Base-by-base conservation (phyloP, 2,797 vertebrate species). In the Xenopus petersii region DNA sequence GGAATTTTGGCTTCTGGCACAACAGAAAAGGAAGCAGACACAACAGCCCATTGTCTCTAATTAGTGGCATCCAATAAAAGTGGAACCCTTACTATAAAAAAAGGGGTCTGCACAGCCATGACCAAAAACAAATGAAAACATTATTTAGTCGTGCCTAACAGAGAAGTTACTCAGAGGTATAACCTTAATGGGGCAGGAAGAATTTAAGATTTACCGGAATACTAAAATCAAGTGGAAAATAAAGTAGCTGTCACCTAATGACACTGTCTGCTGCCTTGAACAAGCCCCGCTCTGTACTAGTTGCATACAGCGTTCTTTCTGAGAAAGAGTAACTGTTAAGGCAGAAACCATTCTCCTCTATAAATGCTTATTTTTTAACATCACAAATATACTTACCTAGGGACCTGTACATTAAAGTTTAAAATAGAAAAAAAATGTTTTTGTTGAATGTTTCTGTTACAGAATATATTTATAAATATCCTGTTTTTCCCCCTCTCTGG, bases 31-130 rank as follows among this genome's bases (percentile, higher is more conserved):
- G 33, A 33, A 55, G 16, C 13, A 42, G 51, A 78, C 70, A 78
- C 73, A 64, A 67, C 48, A 12, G n/a, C n/a, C 60, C 13, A 73
- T 77, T 73, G 75, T 78, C 42, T 48, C 58, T 64, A 78, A 73
- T 78, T 77, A 68, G 58, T 63, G 12, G 30, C 15, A 68, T 73
- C 58, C 33, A 56, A 63, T 78, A 69, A 73, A 63, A 71, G 13
- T 47, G 46, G 36, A 64, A 30, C 60, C 46, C n/a, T 30, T 24
- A 51, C 48, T 49, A 59, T 73, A 73, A 78, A 30, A 21, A 77
- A 64, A 64, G 54, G 16, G 48, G 33, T 51, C 54, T 64, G 24
- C 33, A 26, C 26, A 13, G 46, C 47, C 60, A 55, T 74, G 49
- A 60, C 64, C 58, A 26, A 74, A 74, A 61, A 47, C 65, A 67